These are phyloP conservation scores for Lithophane socia DNA, from an alignment of 2,888 invertebrate genomes.

Conservation along the genomic window DNA sequence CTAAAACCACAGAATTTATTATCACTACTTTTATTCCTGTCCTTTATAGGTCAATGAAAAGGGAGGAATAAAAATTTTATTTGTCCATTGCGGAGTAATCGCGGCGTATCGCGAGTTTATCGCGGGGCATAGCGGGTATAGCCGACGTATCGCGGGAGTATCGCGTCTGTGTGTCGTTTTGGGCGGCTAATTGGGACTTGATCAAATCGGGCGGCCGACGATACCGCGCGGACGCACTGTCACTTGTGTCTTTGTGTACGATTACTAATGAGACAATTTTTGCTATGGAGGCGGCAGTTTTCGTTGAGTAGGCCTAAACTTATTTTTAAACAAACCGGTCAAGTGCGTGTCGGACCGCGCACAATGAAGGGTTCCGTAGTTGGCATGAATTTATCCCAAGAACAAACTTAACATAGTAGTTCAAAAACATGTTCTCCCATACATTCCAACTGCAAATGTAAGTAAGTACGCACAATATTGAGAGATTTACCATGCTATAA, in stretches of 20 bases:
- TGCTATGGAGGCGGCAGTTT: slow-evolving; percentile 38
- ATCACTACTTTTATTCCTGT: slow-evolving; percentile 61
- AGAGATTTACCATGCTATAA: no score
- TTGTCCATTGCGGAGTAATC: slow-evolving; percentile 59
- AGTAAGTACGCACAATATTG: no score
- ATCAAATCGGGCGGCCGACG: slow-evolving; percentile 72
- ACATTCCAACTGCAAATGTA: no score
- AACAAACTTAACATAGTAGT: no score
- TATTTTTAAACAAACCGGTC: no score
- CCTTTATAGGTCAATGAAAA: slow-evolving; percentile 68
- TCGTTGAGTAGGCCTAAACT: not conserved
- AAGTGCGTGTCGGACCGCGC: no score
- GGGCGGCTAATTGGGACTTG: slow-evolving; percentile 78
- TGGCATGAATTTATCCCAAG: no score
- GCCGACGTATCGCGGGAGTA: slow-evolving; percentile 22
- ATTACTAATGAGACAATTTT: not conserved
- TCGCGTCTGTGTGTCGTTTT: slow-evolving; percentile 36
- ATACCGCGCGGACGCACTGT: slow-evolving; percentile 60
- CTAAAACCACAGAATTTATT: slow-evolving; percentile 65
- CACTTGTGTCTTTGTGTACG: slow-evolving; percentile 39
- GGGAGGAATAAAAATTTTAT: slow-evolving; percentile 63
- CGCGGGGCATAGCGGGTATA: slow-evolving; percentile 19
- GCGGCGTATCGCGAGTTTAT: slow-evolving; percentile 42
- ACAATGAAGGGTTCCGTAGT: no score
- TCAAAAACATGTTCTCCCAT: no score